Base-by-base conservation (phyloP, 1,140 invertebrate species). In the Apocrypta bakeri region DNA sequence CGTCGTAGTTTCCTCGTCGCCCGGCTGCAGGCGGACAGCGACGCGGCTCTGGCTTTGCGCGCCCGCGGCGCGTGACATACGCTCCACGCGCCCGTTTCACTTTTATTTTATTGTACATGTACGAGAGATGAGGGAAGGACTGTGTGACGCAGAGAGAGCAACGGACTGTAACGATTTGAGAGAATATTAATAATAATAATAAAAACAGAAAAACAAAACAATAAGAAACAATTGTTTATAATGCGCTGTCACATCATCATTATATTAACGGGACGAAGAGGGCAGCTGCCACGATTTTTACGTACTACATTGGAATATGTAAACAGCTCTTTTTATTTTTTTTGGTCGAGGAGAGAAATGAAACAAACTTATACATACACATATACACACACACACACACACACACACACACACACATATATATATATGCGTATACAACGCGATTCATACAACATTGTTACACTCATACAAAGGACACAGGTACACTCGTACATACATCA, bases 61-160 rank as follows among this genome's bases (percentile, higher is more conserved):
- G 63, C 9, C 63, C 63, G 2, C 25, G 27, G 63, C 63, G 63
- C 27, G 63, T 66, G 27, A 66, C 63, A 66, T 25, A 25, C 25
- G 63, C 25, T 29, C 63, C n/a, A 24, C 27, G 48, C 17, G 48
- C 7, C 48, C 63, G 27, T 66, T 66, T 29, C 63, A 66, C 24
- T 27, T 66, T 66, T 66, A 66, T 66, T 56, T 21, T 56, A 56
- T 56, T 56, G 48, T 56, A 56, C n/a, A 56, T 56, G 48, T 56
- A 48, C 17, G 48, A 56, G 48, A 56, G 48, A 7, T 56, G 48
- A 56, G 48, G 48, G 21, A 56, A 56, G 48, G n/a, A 56, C 48
- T 56, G 48, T 56, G 48, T 56, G 48, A 56, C 21, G 48, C 48
- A 17, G 21, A 56, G 48, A 56, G 48, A 56, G 48, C 48, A 56